phyloP scores from a whole-genome alignment of 2,797 vertebrate species.

The Rhinichthys osculus region DNA sequence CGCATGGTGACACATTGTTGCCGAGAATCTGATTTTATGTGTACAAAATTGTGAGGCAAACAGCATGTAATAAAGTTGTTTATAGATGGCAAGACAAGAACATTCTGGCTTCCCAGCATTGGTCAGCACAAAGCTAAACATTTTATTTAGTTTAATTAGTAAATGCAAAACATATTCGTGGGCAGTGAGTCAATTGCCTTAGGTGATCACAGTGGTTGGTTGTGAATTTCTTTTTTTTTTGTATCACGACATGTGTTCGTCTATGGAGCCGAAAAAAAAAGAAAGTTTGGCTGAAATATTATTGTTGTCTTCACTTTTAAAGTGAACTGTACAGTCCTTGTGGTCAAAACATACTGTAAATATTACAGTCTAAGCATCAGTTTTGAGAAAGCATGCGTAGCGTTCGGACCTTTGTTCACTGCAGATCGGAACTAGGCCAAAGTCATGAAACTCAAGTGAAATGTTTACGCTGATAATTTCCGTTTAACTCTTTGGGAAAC shows the following conservation, averaged over 20 bases:
- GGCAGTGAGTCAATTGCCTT: slow-evolving; percentile 58
- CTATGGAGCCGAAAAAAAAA: neutral
- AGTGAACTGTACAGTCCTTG: neutral
- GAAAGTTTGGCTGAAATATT: neutral
- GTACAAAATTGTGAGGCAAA: slow-evolving; percentile 51
- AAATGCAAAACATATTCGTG: slow-evolving; percentile 66
- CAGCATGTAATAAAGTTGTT: slow-evolving; percentile 63
- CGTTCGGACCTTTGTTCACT: slow-evolving; percentile 10
- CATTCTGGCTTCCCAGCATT: slow-evolving; percentile 51
- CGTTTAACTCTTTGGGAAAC: too few relatives aligned
- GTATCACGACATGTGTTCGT: slow-evolving; percentile 53
- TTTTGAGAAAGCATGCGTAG: slow-evolving; percentile 8
- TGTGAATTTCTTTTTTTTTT: slow-evolving; percentile 58
- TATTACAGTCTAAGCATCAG: slow-evolving; percentile 31
- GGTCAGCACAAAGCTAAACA: slow-evolving; percentile 62
- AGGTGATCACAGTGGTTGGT: slow-evolving; percentile 57
- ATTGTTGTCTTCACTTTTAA: slow-evolving; percentile 7
- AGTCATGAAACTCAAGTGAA: slow-evolving; percentile 24
- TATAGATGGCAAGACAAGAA: slow-evolving; percentile 51
- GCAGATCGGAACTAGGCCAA: slow-evolving; percentile 31
- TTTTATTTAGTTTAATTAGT: slow-evolving; percentile 61
- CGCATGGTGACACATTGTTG: slow-evolving; percentile 49
- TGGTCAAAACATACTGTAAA: slow-evolving; percentile 26
- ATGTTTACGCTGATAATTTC: slow-evolving; percentile 18
- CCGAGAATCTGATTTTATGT: slow-evolving; percentile 53